Evolutionary conservation across 2,113 vertebrate genomes (phyloP).

Genomic region (Bambusicola thoracicus): DNA sequence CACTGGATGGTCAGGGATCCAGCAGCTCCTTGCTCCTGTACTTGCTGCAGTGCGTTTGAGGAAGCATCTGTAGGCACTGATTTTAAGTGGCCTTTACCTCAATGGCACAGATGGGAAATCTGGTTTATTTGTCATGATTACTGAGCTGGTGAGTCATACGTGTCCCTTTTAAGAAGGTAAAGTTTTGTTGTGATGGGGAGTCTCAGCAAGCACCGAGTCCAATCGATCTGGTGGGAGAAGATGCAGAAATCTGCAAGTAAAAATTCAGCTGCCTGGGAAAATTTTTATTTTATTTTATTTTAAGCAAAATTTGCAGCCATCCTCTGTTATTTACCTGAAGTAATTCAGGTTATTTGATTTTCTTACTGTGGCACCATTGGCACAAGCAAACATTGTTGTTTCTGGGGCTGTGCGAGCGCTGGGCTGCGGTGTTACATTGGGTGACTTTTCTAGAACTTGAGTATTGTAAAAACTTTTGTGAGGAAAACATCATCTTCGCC

Average conservation of each 20-base stretch:
- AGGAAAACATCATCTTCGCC: fast-evolving
- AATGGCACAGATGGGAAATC: constrained; percentile 39
- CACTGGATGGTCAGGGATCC: background rate
- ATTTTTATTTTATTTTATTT: too few species aligned
- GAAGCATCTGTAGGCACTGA: background rate
- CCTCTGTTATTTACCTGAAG: background rate
- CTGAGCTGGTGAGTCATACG: constrained; percentile 24
- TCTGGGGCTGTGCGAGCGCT: background rate
- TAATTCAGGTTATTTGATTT: background rate
- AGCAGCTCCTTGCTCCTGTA: background rate
- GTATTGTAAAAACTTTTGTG: background rate
- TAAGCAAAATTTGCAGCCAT: background rate
- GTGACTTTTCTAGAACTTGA: background rate
- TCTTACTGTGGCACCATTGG: background rate
- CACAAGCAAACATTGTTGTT: background rate
- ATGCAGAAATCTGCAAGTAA: background rate
- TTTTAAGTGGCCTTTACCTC: constrained; percentile 20
- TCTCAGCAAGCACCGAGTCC: constrained; percentile 30
- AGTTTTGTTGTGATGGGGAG: constrained; percentile 8
- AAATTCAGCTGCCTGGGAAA: background rate
- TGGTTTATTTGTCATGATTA: constrained; percentile 49
- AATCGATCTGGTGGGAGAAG: constrained; percentile 1
- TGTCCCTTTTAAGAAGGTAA: constrained; percentile 31
- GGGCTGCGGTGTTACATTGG: background rate
- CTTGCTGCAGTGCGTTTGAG: background rate